These are phyloP conservation scores for Tinea trinotella DNA, from an alignment of 2,888 invertebrate species.

Conservation along the genomic window DNA sequence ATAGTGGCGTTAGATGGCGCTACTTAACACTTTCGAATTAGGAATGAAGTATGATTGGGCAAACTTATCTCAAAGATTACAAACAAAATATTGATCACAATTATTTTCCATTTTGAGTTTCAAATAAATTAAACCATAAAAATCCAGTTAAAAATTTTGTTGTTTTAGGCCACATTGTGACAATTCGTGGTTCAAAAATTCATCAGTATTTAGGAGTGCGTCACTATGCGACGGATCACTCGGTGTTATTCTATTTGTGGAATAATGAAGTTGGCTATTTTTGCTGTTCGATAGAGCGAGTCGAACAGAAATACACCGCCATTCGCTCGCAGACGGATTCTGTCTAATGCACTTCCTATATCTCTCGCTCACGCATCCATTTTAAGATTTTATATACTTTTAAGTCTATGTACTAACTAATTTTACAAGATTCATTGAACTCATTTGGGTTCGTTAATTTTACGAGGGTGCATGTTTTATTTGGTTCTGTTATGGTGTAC, in stretches of 20 bases:
- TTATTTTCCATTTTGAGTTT: too few relatives aligned
- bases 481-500: background rate
- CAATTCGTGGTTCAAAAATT: background rate
- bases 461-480: background rate
- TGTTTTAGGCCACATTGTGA: background rate
- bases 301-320: slow-evolving; percentile 14
- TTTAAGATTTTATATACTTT: slow-evolving; percentile 9
- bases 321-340: slow-evolving; percentile 17
- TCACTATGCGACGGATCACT: slow-evolving; percentile 35
- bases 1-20: slow-evolving; percentile 1
- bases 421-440: slow-evolving; percentile 12
- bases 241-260: slow-evolving; percentile 48
- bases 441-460: slow-evolving; percentile 9
- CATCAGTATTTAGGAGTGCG: slow-evolving; percentile 6
- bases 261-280: slow-evolving; percentile 53
- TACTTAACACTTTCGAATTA: background rate
- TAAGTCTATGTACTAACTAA: slow-evolving; percentile 7
- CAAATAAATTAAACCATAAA: too few relatives aligned
- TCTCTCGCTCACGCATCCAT: slow-evolving; percentile 12
- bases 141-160: too few relatives aligned
- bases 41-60: too few relatives aligned
- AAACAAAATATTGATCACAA: background rate
- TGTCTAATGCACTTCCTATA: slow-evolving; percentile 18
- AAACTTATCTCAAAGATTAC: too few relatives aligned
- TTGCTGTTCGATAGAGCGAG: slow-evolving; percentile 21